Evolutionary conservation across 92 coral and sea anemone species (phyloP), one percentile per base, ranked within the genome.

Genomic region (Epizoanthus scotinus): DNA sequence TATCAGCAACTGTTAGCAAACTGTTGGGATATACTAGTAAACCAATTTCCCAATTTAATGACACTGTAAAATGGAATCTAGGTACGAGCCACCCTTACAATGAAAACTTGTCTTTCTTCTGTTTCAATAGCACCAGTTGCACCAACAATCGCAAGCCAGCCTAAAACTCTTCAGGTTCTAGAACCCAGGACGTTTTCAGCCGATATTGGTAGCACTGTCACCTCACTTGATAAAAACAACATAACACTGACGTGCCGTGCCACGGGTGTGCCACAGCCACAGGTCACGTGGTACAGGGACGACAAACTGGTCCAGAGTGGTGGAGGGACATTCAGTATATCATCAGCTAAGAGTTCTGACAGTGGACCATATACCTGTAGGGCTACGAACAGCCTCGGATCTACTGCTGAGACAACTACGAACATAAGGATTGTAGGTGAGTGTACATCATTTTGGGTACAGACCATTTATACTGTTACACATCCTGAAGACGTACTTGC

Each of bases 151-250:
- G 63, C 54, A 20, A 72, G 49, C 63, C 55, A 8, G 28, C 78
- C 63, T 5, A 47, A 55, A 29, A 63, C 29, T 28, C 52, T 72
- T 52, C 78, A 34, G 9, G 64, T 72, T 17, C 44, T 72, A 8
- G 63, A 55, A 28, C 78, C 78, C 55, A 72, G 58, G 21, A 54
- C 38, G n/a, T 28, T 72, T 26, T 3, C n/a, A 24, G 27, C 64
- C 0, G 78, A 72, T 28, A 52, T 72, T 17, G 78, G 78, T 18
- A 72, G 78, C 78, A 52, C 36, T 28, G 54, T 72, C 57, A 72
- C 78, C 22, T 72, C 78, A n/a, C 78, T 72, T 29, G 78, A 72
- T 28, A 72, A 72, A 8, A 72, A 72, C 58, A 72, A 72, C 50
- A 72, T 72, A 14, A 72, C 78, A 1, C 63, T 72, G 63, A 28